Percentiles rank a stretch among this genome's conserved stretches.
Evolutionary conservation across 92 coral and sea anemone genomes (phyloP).

Genomic region (Palythoa heliodiscus): DNA sequence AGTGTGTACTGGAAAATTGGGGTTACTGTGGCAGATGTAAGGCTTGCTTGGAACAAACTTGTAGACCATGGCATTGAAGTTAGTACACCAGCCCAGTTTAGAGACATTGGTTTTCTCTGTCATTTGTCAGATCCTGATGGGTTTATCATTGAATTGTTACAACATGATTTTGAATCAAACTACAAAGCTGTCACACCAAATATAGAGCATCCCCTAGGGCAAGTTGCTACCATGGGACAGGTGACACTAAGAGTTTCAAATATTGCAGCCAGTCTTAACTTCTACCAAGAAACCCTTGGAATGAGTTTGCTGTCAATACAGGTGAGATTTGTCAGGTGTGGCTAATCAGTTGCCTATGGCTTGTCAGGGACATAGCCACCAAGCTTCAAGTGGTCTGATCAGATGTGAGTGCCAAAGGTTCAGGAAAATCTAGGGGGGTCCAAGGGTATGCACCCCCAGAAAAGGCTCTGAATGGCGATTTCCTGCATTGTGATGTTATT

Average conservation of each 20-base stretch:
- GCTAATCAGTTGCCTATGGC: too few relatives aligned
- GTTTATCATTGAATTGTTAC: constrained; percentile 48
- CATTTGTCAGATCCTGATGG: constrained; percentile 61
- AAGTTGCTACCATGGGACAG: constrained; percentile 51
- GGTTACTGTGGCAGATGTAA: constrained; percentile 52
- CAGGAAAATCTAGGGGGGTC: too few relatives aligned
- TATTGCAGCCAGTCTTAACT: constrained; percentile 40
- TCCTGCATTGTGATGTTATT: too few relatives aligned
- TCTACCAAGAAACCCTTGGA: constrained; percentile 42
- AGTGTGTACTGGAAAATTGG: constrained; percentile 67
- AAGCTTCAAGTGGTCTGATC: too few relatives aligned
- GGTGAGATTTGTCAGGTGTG: not conserved
- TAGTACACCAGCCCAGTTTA: constrained; percentile 48
- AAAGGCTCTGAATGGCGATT: too few relatives aligned
- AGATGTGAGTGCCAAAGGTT: too few relatives aligned
- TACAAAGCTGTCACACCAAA: constrained; percentile 25
- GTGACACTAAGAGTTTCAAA: constrained; percentile 57
- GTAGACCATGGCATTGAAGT: constrained; percentile 32
- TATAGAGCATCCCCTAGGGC: constrained; percentile 45
- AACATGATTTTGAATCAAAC: constrained; percentile 55
- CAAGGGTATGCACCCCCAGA: too few relatives aligned
- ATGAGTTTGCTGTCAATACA: constrained; percentile 58
- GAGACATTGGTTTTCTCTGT: constrained; percentile 58
- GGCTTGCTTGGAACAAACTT: constrained; percentile 49
- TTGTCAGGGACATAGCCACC: too few relatives aligned